Base-by-base conservation (phyloP, 2,113 vertebrate species). In the Muntiacus muntjak region DNA sequence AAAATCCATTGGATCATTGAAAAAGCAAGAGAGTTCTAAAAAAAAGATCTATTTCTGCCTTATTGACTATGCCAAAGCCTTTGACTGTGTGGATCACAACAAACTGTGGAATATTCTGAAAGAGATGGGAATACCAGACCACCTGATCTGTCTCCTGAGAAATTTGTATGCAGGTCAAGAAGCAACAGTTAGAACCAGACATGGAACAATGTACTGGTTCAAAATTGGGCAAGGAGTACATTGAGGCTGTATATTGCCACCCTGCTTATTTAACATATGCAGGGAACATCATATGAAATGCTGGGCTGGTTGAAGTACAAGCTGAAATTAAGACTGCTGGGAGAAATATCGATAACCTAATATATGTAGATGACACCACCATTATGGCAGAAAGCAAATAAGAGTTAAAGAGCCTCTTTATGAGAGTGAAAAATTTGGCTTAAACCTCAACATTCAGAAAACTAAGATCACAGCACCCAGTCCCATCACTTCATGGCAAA, bases 1-100 rank as follows among this genome's bases (percentile, higher is more conserved):
- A 71, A 71, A 21, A 71, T 71, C 64, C 1, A 0, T 0, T 71
- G 19, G 67, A 23, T 71, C 19, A 71, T 36, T 2, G 2, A 71
- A 71, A n/a, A 71, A 71, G 4, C n/a, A 71, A 23, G 1, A 71
- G 64, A 71, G 10, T 23, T 71, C n/a, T 12, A 71, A 10, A 36
- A 36, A n/a, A 71, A 36, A 71, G 19, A 71, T 23, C 9, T 36
- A 71, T 10, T 71, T 71, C n/a, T 36, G 9, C n/a, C 6, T 71
- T 36, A 71, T 12, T 36, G 67, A 71, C n/a, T 71, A 21, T 3
- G 67, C 67, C n/a, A 71, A 71, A 71, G 67, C 67, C 67, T 36
- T 23, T 71, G 19, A 71, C 67, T 36, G 19, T 71, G 67, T 36
- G 67, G n/a, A 71, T 11, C 19, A 71, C n/a, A 71, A 23, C 10